phyloP scores from a whole-genome alignment of 2,113 vertebrate genomes.

The Xiphias gladius region DNA sequence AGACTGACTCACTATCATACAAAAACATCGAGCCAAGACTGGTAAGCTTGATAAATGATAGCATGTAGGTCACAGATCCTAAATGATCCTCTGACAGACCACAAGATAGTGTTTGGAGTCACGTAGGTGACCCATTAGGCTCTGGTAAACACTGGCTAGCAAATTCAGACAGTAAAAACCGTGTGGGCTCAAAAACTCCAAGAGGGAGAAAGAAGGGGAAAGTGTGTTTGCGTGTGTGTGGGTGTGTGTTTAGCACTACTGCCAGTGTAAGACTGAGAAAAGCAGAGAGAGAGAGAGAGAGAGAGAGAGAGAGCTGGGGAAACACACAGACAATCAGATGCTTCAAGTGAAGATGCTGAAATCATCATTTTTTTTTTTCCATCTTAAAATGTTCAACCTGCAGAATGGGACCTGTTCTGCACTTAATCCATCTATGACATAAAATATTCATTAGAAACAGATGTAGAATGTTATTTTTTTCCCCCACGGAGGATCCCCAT shows the following conservation, averaged over 20 bases:
- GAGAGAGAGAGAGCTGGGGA: neutral
- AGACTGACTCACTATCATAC: neutral
- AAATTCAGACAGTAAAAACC: conserved; percentile 5
- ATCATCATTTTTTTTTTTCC: conserved; percentile 11
- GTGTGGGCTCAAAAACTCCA: neutral
- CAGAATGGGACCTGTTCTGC: conserved; percentile 16
- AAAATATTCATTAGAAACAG: conserved; percentile 51
- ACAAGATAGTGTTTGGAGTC: neutral
- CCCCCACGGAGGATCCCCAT: conserved; percentile 37
- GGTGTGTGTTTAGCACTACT: neutral
- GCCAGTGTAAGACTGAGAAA: conserved; percentile 6
- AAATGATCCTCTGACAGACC: conserved; percentile 7
- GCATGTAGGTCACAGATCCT: neutral
- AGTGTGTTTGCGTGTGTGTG: conserved; percentile 3
- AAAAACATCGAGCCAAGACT: neutral
- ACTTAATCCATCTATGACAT: conserved; percentile 39
- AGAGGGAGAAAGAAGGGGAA: neutral
- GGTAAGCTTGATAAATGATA: neutral
- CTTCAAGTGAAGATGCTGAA: conserved; percentile 30
- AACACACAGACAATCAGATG: conserved; percentile 8
- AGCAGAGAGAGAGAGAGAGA: neutral
- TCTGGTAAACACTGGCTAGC: neutral
- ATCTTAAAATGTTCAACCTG: conserved; percentile 11
- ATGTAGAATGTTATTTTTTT: conserved; percentile 52
- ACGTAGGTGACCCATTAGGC: neutral